Evolutionary conservation across 2,113 vertebrate species (phyloP), one percentile per base, ranked within the genome.

Genomic region (Tupaia tana): DNA sequence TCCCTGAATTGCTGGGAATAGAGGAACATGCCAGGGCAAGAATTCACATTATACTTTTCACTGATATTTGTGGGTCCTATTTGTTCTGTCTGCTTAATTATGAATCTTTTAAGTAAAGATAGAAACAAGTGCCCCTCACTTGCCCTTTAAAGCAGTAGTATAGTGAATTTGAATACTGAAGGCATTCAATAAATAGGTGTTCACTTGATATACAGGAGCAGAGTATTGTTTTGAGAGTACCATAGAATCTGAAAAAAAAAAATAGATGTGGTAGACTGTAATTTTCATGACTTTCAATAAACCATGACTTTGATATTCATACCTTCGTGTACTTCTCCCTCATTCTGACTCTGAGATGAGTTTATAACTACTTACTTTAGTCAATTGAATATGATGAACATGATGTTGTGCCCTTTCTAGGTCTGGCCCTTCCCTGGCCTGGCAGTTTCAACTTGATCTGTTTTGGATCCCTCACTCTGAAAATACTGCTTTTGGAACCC

Each of bases 41-140:
- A 6, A 19, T 82, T 95, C n/a, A 82, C 88, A 20, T 78, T 86
- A 31, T 66, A 11, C 6, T 43, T 95, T 93, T 69, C 34, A 79
- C 64, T 56, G 12, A 59, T 75, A 73, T 66, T 86, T 91, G 54
- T 59, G 25, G 54, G 69, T 14, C 10, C n/a, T 89, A 7, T 82
- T 24, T 86, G 25, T 74, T 85, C 15, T 70, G 10, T 85, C 59
- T 94, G 61, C 83, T 94, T 73, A 89, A 15, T 31, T 86, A 31
- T 75, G 24, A 92, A 31, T n/a, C 25, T 19, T 25, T 70, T 58
- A 75, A 61, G 31, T 66, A 86, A 83, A 81, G 8, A 20, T 52
- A 86, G 19, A 96, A 93, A 83, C 7, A 75, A 96, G 10, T 4
- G 4, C 43, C 3, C 1, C 5, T 2, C 29, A 43, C 43, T 43